These are phyloP conservation scores for Megaceryle maxima DNA, from an alignment of 2,113 vertebrate genomes.

Conservation along the genomic window DNA sequence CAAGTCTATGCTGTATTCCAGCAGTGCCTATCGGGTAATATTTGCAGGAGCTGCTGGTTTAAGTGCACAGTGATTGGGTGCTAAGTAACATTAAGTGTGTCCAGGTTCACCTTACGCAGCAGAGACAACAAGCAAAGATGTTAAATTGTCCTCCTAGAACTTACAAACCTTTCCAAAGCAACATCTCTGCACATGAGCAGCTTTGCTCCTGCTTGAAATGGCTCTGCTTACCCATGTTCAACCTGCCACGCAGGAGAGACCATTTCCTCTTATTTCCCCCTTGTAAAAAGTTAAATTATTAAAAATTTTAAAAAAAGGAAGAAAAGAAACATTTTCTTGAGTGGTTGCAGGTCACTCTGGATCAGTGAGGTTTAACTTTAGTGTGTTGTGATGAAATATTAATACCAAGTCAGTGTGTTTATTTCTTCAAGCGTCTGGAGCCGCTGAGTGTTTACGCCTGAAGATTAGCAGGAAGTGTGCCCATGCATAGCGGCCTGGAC, in stretches of 20 bases:
- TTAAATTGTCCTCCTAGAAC: constrained; percentile 14
- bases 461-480: constrained; percentile 68
- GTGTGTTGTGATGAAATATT: constrained; percentile 78
- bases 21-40: background rate
- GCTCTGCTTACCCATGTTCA: constrained; percentile 39
- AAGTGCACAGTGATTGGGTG: background rate
- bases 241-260: constrained; percentile 37
- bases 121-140: background rate
- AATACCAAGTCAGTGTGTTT: constrained; percentile 73
- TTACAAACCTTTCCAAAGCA: background rate
- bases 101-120: background rate
- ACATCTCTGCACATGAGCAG: background rate
- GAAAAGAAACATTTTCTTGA: constrained; percentile 71
- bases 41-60: background rate
- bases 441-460: constrained; percentile 68
- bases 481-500: constrained; percentile 62
- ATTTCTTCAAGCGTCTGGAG: constrained; percentile 74
- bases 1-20: background rate
- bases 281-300: constrained; percentile 76
- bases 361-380: constrained; percentile 76
- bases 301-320: constrained; percentile 37
- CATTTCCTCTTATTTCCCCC: constrained; percentile 40
- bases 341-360: constrained; percentile 76
- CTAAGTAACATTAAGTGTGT: background rate
- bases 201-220: background rate